Percentiles rank a stretch among this genome's conserved stretches.
Evolutionary conservation across 2,113 vertebrate species (phyloP).

Genomic region (Clupea harengus): DNA sequence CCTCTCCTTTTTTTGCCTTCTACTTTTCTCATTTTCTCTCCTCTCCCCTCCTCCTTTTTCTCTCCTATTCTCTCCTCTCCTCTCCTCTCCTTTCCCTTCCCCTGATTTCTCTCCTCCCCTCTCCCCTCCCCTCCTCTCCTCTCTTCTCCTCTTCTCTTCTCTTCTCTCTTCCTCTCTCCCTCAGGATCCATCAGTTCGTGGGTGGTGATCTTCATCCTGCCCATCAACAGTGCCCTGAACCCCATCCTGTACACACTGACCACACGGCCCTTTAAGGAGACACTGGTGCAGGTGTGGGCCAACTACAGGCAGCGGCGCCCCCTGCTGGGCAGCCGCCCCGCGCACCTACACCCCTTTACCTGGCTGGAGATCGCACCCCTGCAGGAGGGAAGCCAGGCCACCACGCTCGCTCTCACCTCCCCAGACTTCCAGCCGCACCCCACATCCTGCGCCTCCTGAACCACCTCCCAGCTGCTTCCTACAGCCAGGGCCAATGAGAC

Average conservation of each 20-base stretch:
- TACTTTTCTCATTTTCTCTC: not conserved
- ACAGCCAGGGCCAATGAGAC: slow-evolving; percentile 48
- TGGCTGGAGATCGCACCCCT: slow-evolving; percentile 91
- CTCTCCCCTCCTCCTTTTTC: not conserved
- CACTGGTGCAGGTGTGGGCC: slow-evolving; percentile 87
- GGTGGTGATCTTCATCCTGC: slow-evolving; percentile 97
- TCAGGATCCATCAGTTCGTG: slow-evolving; percentile 92
- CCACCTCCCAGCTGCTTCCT: slow-evolving; percentile 45
- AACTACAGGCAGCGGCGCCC: slow-evolving; percentile 85
- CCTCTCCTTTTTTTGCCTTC: not conserved
- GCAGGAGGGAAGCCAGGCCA: slow-evolving; percentile 68
- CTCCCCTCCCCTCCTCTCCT: not conserved
- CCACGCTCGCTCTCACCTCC: slow-evolving; percentile 52
- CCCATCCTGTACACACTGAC: slow-evolving; percentile 97
- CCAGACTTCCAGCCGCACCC: slow-evolving; percentile 62
- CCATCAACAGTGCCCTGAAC: slow-evolving; percentile 96
- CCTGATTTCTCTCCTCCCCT: not conserved
- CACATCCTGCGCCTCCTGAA: slow-evolving; percentile 49
- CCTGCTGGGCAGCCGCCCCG: slow-evolving; percentile 67
- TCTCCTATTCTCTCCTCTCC: not conserved
- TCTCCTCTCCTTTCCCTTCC: not conserved
- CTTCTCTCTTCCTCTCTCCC: not conserved
- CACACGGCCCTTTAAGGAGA: slow-evolving; percentile 95
- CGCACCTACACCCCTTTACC: slow-evolving; percentile 78
- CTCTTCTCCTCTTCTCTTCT: not conserved